These are phyloP conservation scores for Pseudotriccus pelzelni DNA, from an alignment of 2,797 vertebrate species.

Conservation along the genomic window DNA sequence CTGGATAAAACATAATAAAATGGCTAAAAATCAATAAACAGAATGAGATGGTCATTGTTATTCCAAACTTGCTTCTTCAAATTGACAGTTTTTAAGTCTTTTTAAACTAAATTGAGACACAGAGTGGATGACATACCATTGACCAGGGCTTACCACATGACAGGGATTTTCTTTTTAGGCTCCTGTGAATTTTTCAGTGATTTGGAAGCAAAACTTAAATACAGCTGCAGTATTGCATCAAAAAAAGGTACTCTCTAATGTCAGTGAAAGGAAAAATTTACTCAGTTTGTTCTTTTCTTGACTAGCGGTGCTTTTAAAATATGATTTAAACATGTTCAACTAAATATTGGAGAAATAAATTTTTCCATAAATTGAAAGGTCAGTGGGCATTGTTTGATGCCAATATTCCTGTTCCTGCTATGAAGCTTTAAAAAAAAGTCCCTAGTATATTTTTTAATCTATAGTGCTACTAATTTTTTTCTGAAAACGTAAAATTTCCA, in stretches of 20 bases:
- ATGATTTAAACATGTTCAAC: background rate
- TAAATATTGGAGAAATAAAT: background rate
- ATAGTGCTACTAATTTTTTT: background rate
- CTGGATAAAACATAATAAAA: conserved; percentile 44
- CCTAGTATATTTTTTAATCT: background rate
- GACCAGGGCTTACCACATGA: background rate
- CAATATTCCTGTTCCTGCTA: background rate
- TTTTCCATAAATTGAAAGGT: background rate
- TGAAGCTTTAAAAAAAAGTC: background rate
- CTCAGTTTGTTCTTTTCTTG: background rate
- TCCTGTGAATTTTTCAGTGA: background rate
- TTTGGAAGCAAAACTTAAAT: conserved; percentile 14
- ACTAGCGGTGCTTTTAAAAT: background rate
- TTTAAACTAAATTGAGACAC: conserved; percentile 41
- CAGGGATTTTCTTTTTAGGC: background rate
- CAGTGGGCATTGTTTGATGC: background rate
- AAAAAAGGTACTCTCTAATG: background rate
- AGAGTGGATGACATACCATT: background rate
- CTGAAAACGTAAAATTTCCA: background rate
- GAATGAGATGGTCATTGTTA: conserved; percentile 26
- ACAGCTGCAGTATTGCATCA: background rate
- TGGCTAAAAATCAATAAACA: conserved; percentile 55
- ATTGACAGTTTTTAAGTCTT: conserved; percentile 33
- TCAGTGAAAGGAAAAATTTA: background rate
- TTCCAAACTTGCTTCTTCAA: conserved; percentile 28